Conservation (phyloP, 2,113 vertebrate species). For the Ondatra zibethicus region DNA sequence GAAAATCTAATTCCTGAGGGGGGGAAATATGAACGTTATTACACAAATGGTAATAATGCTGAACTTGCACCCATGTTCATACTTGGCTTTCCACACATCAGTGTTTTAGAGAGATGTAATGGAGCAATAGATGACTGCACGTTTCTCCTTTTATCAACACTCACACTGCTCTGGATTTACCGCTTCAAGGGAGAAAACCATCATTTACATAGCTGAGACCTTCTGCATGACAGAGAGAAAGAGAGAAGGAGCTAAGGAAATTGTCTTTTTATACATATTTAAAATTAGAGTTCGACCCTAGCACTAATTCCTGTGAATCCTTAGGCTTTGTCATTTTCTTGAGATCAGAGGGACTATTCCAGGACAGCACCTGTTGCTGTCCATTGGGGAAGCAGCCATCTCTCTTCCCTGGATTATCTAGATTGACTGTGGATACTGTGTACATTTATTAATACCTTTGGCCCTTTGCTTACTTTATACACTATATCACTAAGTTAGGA, state of each 20-base stretch:
- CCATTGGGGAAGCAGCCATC: not conserved
- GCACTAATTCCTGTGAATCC: not conserved
- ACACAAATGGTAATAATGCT: not conserved
- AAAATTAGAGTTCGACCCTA: not conserved
- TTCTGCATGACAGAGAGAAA: not conserved
- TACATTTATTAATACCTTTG: conserved; percentile 7
- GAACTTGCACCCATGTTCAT: not conserved
- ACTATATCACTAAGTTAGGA: not conserved
- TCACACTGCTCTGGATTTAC: not conserved
- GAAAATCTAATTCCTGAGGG: conserved; percentile 31
- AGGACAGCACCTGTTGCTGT: conserved; percentile 38
- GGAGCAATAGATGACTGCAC: not conserved
- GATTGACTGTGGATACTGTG: not conserved
- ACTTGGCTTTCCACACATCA: not conserved
- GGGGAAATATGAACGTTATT: not conserved
- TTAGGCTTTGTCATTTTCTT: not conserved
- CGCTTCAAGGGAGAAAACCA: not conserved
- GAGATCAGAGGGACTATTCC: conserved; percentile 18
- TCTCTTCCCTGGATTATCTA: conserved; percentile 2
- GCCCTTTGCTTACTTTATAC: not conserved
- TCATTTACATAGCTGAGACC: not conserved
- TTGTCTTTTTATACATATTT: not conserved
- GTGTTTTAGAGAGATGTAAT: conserved; percentile 5
- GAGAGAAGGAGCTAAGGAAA: not conserved
- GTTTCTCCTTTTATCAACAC: conserved; percentile 46